Evolutionary conservation across 2,888 invertebrate species (phyloP), one percentile per base, ranked within the genome.

Genomic region (Watsonalla binaria): DNA sequence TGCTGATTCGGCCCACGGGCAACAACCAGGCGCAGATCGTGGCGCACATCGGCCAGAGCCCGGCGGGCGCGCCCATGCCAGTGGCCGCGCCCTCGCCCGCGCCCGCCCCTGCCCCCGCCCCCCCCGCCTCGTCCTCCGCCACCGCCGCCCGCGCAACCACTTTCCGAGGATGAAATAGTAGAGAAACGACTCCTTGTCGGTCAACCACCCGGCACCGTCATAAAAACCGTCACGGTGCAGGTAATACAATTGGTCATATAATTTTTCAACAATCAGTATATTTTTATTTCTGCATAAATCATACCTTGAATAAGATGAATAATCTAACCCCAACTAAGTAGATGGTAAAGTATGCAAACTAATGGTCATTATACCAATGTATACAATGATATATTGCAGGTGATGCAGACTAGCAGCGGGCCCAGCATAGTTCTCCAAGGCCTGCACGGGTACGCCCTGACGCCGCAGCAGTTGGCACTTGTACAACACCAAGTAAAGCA

Each of bases 401-500:
- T 96, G 7, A 95, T 96, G 78, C 96, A 96, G 81, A 96, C 96
- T 0, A 94, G 93, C 55, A 95, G 95, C 68, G 96, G 97, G 0
- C 96, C 97, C 5, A 93, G 96, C 67, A 97, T 97, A 65, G 96
- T 97, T 9, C 83, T 97, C 53, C 96, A 97, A 79, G 97, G 97
- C 8, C 86, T 97, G 34, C 95, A 96, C 62, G 96, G 96, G 0
- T 94, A 96, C 57, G 95, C 96, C 63, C 94, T 97, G 63, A 95
- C 96, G 0, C 94, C 94, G 0, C 95, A 96, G 62, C 97, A 97
- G 79, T 80, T 97, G 65, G 93, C 94, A 5, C 92, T 96, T 56
- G 96, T 97, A 0, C 96, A 97, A 72, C 95, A 96, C 65, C 97
- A 97, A 91, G 96, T 97, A 14, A 97, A 97, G 80, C 96, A 96